phyloP scores from a whole-genome alignment of 2,888 invertebrate genomes.

The Lasioglossum figueresi region DNA sequence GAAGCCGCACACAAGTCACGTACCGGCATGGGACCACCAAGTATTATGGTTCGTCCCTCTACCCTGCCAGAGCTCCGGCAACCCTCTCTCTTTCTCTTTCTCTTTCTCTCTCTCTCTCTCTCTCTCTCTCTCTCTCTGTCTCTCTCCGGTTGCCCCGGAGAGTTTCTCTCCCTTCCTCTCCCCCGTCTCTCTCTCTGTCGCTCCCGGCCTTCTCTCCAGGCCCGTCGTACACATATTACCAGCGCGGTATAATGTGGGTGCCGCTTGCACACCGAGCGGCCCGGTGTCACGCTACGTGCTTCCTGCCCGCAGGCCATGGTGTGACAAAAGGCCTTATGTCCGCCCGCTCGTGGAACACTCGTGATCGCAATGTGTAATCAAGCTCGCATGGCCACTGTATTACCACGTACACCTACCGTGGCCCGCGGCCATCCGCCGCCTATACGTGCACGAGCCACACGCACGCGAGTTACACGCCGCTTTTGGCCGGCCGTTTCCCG shows the following conservation, averaged over 20 bases:
- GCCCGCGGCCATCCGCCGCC: slow-evolving; percentile 46
- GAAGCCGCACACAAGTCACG: slow-evolving; percentile 78
- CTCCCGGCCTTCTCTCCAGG: slow-evolving; percentile 24
- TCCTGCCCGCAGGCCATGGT: slow-evolving; percentile 80
- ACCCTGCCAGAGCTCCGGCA: slow-evolving; percentile 22
- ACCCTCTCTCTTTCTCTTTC: slow-evolving; percentile 16
- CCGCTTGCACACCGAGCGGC: slow-evolving; percentile 69
- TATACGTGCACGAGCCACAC: slow-evolving; percentile 31
- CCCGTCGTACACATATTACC: slow-evolving; percentile 72
- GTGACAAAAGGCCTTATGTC: slow-evolving; percentile 80
- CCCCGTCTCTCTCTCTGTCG: background rate
- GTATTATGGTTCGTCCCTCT: slow-evolving; percentile 77
- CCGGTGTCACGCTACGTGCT: slow-evolving; percentile 83
- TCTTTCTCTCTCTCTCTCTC: too few species aligned
- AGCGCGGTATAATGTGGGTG: slow-evolving; percentile 69
- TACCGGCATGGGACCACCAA: slow-evolving; percentile 76
- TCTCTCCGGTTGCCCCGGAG: background rate
- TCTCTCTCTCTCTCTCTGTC: background rate
- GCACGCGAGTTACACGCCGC: slow-evolving; percentile 46
- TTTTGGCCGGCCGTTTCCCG: slow-evolving; percentile 69
- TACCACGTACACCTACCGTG: slow-evolving; percentile 70
- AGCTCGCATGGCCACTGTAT: slow-evolving; percentile 78
- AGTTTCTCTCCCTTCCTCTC: background rate
- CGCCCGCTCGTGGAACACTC: slow-evolving; percentile 81
- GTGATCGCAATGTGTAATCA: slow-evolving; percentile 83